A percentile compares a stretch with the other conserved stretches of the same genome.
These are phyloP conservation scores for Eupeodes luniger DNA, from an alignment of 2,888 invertebrate species.

Conservation along the genomic window DNA sequence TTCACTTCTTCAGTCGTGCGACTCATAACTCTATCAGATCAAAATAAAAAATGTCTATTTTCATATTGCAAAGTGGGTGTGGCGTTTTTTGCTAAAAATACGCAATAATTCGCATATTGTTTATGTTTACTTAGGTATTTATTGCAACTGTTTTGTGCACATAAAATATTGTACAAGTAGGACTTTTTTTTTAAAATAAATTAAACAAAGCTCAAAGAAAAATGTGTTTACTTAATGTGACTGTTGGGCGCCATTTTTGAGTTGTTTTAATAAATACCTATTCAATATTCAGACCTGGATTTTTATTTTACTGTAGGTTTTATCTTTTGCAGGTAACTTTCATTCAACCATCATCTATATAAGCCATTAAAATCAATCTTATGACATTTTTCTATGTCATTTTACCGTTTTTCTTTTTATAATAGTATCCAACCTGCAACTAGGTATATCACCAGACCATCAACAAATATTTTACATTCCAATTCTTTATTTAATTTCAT, in stretches of 20 bases:
- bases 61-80: conserved; percentile 44
- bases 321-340: background rate
- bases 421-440: background rate
- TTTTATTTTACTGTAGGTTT: background rate
- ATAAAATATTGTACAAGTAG: background rate
- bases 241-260: conserved; percentile 27
- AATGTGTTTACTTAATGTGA: background rate
- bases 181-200: background rate
- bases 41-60: conserved; percentile 33
- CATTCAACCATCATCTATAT: background rate
- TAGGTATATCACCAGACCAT: conserved; percentile 19
- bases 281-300: background rate
- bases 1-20: conserved; percentile 12
- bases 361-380: background rate
- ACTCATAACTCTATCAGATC: background rate
- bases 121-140: background rate
- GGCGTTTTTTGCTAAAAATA: conserved; percentile 40
- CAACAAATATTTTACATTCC: conserved; percentile 8
- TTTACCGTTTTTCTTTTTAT: background rate
- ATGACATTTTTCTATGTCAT: background rate
- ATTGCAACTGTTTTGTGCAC: conserved; percentile 9
- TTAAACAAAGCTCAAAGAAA: background rate
- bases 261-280: background rate
- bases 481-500: conserved; percentile 5
- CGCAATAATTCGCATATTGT: background rate